Evolutionary conservation across 2,888 invertebrate genomes (phyloP), one percentile per base, ranked within the genome.

Genomic region (Gymnoscelis rufifasciata): DNA sequence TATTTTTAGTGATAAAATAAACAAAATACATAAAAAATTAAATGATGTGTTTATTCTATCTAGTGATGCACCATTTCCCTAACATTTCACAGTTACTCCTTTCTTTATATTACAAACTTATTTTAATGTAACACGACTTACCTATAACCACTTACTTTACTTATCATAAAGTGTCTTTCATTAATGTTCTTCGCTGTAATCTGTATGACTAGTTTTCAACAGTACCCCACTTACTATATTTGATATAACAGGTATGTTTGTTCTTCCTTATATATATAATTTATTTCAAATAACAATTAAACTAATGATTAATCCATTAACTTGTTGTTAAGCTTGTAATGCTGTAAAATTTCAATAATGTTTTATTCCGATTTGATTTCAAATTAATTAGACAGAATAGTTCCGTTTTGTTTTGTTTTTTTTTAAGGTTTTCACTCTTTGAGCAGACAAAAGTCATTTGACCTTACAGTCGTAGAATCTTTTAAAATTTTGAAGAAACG

Each of bases 1-100:
- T 81, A 86, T 79, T 76, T 83, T 86, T 84, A 88, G 87, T 86
- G 77, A 84, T 83, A 88, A 86, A 88, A 88, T 86, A 84, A 86
- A 87, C 77, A 82, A 81, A 83, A 78, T 77, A 70, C 67, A 76
- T 78, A 71, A 81, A 82, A 83, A 79, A 71, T 58, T 66, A 54
- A 39, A 36, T 58, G 69, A 76, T 77, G 75, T 78, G 68, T 76
- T 78, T 71, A 74, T 78, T 80, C 54, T 71, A 60, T 72, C 59
- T 77, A 71, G 68, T 36, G 11, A 64, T 68, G 77, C 78, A 80
- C 82, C 56, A 69, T 48, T 70, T 71, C 66, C 71, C 64, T 81
- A 79, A 81, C 78, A 74, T 44, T 60, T 60, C 62, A 74, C 68
- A 66, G 64, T 70, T 73, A 74, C 59, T 57, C 61, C 27, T 70